Conservation (phyloP, 2,797 vertebrate genomes). For the Tenualosa thibaudeaui region DNA sequence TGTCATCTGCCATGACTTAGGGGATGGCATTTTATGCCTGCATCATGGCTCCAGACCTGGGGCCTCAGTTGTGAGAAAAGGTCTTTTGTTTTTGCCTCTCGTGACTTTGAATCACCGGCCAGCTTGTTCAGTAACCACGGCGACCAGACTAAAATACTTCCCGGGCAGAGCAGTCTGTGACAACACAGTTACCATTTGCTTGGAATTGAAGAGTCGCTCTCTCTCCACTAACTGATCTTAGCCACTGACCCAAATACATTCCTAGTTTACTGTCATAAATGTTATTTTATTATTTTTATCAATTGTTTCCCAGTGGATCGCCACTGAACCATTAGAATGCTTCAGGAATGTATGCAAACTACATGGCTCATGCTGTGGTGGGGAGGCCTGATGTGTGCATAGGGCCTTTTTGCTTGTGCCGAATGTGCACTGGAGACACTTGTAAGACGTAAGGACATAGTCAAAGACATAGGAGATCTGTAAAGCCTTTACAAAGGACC, state of each 20-base stretch:
- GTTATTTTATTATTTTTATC: neutral
- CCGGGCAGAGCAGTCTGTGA: conserved; percentile 27
- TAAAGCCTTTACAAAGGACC: neutral
- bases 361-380: neutral
- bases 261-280: neutral
- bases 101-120: conserved; percentile 66
- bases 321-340: neutral
- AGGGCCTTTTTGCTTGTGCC: neutral
- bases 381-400: neutral
- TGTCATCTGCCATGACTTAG: neutral
- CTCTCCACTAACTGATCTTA: neutral
- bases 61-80: conserved; percentile 32
- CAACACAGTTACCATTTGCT: conserved; percentile 15
- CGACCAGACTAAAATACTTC: conserved; percentile 49
- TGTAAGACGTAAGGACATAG: neutral
- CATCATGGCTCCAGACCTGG: neutral
- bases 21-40: neutral
- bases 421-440: neutral
- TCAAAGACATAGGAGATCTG: neutral
- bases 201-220: neutral
- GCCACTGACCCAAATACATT: neutral
- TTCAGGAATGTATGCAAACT: neutral
- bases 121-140: conserved; percentile 54
- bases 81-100: conserved; percentile 55
- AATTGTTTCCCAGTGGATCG: neutral